Conservation (phyloP, 2,113 vertebrate genomes). For the Prionailurus viverrinus region DNA sequence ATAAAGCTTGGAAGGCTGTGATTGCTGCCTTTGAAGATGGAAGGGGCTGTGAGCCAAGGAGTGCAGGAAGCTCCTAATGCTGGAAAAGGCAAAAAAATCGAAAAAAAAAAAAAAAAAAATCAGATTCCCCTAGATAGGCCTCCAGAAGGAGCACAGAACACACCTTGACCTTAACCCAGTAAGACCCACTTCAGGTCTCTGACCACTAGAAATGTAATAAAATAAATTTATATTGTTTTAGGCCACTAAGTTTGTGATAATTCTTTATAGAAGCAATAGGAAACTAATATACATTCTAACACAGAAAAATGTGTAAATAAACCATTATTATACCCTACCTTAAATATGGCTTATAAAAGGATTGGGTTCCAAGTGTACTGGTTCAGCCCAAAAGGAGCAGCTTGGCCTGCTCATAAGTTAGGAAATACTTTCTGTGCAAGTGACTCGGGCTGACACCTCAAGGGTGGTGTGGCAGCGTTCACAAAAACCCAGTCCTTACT, state of each 20-base stretch:
- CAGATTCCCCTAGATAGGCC: too few species aligned
- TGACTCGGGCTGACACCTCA: not conserved
- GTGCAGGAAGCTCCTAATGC: not conserved
- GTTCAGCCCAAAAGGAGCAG: not conserved
- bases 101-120: too few species aligned
- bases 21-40: not conserved
- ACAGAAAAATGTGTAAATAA: not conserved
- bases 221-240: not conserved
- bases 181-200: not conserved
- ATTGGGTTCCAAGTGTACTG: not conserved
- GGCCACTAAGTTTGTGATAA: not conserved
- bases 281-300: not conserved
- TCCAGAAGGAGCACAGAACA: not conserved
- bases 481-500: not conserved
- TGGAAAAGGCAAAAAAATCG: not conserved
- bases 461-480: not conserved
- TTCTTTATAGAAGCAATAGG: not conserved
- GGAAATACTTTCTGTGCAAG: constrained; percentile 17
- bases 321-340: not conserved
- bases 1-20: not conserved
- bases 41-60: not conserved
- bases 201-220: not conserved
- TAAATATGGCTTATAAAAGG: not conserved
- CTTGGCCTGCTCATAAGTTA: not conserved
- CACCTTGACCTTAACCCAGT: not conserved